phyloP scores from a whole-genome alignment of 2,888 invertebrate genomes.

The Axea sp. region DNA sequence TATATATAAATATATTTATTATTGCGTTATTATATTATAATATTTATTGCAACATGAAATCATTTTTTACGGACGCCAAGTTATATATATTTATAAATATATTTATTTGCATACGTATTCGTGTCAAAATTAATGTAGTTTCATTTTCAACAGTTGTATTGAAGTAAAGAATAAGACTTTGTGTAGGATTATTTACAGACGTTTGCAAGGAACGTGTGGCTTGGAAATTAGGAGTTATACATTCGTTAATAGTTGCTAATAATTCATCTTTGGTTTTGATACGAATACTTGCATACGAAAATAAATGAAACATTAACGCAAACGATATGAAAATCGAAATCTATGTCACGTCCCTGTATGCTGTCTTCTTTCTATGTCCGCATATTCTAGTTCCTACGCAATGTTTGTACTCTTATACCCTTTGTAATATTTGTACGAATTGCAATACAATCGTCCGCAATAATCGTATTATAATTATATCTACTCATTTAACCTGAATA shows the following conservation, averaged over 20 bases:
- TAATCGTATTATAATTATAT: slow-evolving; percentile 67
- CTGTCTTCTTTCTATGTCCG: slow-evolving; percentile 78
- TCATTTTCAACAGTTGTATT: too few species aligned
- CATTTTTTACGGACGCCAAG: slow-evolving; percentile 68
- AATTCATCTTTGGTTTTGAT: slow-evolving; percentile 66
- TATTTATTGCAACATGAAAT: slow-evolving; percentile 77
- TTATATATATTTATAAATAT: slow-evolving; percentile 49
- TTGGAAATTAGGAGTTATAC: too few species aligned
- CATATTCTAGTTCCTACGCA: slow-evolving; percentile 79
- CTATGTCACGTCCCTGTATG: slow-evolving; percentile 68
- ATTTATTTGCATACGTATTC: slow-evolving; percentile 61
- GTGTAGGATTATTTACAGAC: too few species aligned
- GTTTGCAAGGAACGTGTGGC: too few species aligned
- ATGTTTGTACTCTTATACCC: slow-evolving; percentile 79
- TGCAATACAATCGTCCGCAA: slow-evolving; percentile 79
- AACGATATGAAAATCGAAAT: slow-evolving; percentile 48
- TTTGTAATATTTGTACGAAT: slow-evolving; percentile 79
- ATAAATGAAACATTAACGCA: slow-evolving; percentile 34
- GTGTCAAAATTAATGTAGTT: slow-evolving; percentile 65
- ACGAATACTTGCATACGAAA: slow-evolving; percentile 62
- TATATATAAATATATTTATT: slow-evolving; percentile 76
- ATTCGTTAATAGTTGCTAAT: too few species aligned
- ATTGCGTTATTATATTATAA: slow-evolving; percentile 79
- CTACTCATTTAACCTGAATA: slow-evolving; percentile 52
- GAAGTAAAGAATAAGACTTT: too few species aligned